Base-by-base conservation (phyloP, 1,140 invertebrate species). In the Gonioctena quinquepunctata region DNA sequence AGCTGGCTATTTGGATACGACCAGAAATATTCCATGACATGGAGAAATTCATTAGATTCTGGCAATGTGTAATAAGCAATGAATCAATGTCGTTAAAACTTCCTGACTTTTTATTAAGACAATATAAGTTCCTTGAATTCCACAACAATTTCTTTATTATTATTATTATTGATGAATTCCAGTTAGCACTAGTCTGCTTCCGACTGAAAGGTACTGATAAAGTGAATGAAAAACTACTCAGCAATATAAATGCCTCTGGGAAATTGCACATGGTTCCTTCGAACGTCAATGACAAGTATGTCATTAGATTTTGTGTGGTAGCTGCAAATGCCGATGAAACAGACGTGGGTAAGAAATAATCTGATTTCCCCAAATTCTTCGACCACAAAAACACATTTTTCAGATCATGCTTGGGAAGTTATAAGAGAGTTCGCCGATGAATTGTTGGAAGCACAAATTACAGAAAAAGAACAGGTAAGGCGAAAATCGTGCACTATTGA, bases 251-350 rank as follows among this genome's bases (percentile, higher is more conserved):
- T 79, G 96, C 94, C 62, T 97, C 96, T 3, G 97, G 97, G 4
- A 95, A 95, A 82, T 85, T 99, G 61, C 97, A 99, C 82, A 99
- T 99, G 96, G 96, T 99, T 2, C 97, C 97, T 0, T 95, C 96
- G 1, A 91, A 88, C 27, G 90, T 98, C 1, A 94, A 95, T 79
- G 95, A 97, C 26, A 90, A 91, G 70, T 98, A 94, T 80, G 92
- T 94, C 5, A 99, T 99, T 74, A 89, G 97, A 60, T 98, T 99
- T 84, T 99, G 96, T 77, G 94, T 98, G 0, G 96, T 96, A 59
- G 90, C 96, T 2, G 94, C 97, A 82, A 91, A 96, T 81, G 94
- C 97, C 18, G 92, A 89, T 0, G 90, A 93, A 18, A 90, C 91
- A 62, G 96, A 99, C 83, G 94, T 99, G 71, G 89, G 91, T 94